phyloP scores from a whole-genome alignment of 2,888 invertebrate species.

The Acleris sparsana region DNA sequence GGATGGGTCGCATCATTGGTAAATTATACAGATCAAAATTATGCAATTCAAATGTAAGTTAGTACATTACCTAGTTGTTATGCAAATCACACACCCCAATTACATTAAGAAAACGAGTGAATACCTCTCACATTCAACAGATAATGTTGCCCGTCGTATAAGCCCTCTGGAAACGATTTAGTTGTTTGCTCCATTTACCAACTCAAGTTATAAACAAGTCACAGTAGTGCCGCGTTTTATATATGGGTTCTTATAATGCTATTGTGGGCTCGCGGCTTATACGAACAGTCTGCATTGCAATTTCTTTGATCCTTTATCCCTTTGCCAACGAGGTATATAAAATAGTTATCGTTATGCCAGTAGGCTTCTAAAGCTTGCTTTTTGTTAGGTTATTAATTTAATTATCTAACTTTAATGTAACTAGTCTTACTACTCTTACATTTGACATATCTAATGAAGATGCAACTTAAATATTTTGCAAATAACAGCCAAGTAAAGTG shows the following conservation, averaged over 20 bases:
- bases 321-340: not conserved
- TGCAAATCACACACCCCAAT: conserved; percentile 15
- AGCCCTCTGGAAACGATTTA: conserved; percentile 38
- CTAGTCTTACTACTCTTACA: too few species aligned
- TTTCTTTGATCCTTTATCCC: conserved; percentile 26
- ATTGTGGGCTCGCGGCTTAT: conserved; percentile 24
- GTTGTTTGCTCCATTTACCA: conserved; percentile 43
- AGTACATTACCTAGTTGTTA: too few species aligned
- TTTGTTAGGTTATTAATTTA: too few species aligned
- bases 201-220: conserved; percentile 41
- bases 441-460: too few species aligned
- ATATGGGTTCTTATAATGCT: conserved; percentile 21
- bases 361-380: too few species aligned
- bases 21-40: too few species aligned
- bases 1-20: too few species aligned
- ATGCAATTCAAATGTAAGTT: too few species aligned
- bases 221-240: conserved; percentile 27
- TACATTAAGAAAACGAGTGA: conserved; percentile 47
- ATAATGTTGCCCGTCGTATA: conserved; percentile 45
- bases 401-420: too few species aligned
- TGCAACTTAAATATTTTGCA: too few species aligned
- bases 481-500: too few species aligned
- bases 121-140: conserved; percentile 49
- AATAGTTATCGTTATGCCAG: too few species aligned
- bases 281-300: conserved; percentile 13